These are phyloP conservation scores for Rhynchonycteris naso DNA, from an alignment of 2,797 vertebrate species.

Conservation along the genomic window DNA sequence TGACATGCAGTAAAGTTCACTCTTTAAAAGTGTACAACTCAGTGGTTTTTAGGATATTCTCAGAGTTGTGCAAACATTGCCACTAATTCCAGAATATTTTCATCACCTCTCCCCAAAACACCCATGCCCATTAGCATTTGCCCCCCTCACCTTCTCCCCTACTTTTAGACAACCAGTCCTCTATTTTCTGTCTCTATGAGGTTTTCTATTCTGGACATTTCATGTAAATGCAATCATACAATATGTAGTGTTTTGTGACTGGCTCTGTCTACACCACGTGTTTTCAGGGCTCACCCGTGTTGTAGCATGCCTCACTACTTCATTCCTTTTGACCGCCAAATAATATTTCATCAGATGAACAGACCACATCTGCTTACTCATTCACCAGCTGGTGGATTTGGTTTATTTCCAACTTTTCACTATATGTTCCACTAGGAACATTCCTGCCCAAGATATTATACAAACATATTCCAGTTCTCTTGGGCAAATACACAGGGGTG, in stretches of 20 bases:
- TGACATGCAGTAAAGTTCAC: neutral
- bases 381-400: neutral
- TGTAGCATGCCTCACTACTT: fast-evolving
- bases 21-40: neutral
- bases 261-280: neutral
- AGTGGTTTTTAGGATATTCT: neutral
- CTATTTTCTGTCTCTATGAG: neutral
- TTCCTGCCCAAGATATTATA: neutral
- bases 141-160: neutral
- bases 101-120: neutral
- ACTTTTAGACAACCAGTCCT: neutral
- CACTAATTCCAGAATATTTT: neutral
- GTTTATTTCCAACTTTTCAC: neutral
- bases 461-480: neutral
- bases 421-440: neutral
- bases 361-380: neutral
- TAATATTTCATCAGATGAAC: neutral
- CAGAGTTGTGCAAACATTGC: neutral
- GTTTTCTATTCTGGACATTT: too few relatives aligned
- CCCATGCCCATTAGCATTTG: neutral
- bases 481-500: neutral
- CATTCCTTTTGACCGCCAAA: neutral
- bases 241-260: neutral
- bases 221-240: too few relatives aligned
- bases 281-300: neutral